Evolutionary conservation across 2,113 vertebrate genomes (phyloP), one percentile per base, ranked within the genome.

Genomic region (Butastur rufipennis): DNA sequence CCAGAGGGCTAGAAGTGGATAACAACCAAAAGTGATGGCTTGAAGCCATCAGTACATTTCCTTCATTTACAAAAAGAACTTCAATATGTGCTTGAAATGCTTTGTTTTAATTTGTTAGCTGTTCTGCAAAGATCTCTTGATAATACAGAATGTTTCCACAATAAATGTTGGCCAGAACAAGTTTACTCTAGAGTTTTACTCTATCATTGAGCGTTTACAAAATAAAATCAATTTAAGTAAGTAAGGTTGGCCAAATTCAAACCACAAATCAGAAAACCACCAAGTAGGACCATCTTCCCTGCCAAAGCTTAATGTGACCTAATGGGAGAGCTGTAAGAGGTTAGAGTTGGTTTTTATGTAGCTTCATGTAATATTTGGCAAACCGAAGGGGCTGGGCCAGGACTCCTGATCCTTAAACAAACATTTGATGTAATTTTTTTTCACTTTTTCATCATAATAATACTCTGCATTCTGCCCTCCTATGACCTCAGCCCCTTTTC

Each of bases 261-360:
- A 98, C 98, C 98, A 97, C 98, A 98, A 98, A 98, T 98, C 98
- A 98, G 96, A 98, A 98, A 98, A 98, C 97, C 97, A 98, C 98
- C 97, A 97, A 97, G 97, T 96, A 96, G 86, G 97, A 93, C 97
- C 97, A 97, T 96, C 94, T 88, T 88, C 63, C 47, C 96, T 98
- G 98, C 98, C 98, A 98, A 97, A 97, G 90, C 95, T 97, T 98
- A 98, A 98, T 98, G 95, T 96, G 97, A 97, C 97, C 97, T 98
- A 98, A 98, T 97, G 97, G 97, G 97, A 98, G 97, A 98, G 96
- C 96, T 96, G 94, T 75, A 95, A 98, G 98, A 98, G 97, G 97
- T 98, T 98, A 97, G 97, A 97, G 96, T 93, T 95, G 97, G 97
- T 93, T 98, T 97, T 98, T 97, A 98, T 96, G 95, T 94, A 93